Conservation (phyloP, 1,140 invertebrate species). For the Aporrectodea caliginosa region DNA sequence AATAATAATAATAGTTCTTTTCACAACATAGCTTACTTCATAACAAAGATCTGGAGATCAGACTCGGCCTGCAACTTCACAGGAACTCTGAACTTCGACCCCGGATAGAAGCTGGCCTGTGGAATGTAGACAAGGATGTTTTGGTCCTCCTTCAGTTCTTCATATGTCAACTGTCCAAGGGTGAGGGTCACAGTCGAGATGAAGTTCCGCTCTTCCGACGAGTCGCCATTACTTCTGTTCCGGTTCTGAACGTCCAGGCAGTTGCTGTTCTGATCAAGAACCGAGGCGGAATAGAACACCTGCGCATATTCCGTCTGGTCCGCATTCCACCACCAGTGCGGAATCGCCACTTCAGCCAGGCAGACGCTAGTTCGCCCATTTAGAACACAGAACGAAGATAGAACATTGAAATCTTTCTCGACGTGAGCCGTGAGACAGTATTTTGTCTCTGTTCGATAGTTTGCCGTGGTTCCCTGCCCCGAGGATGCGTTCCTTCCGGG, state of each 20-base stretch:
- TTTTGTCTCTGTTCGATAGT: conserved; percentile 50
- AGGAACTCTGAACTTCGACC: conserved; percentile 79
- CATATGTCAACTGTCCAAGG: conserved; percentile 72
- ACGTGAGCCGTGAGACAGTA: conserved; percentile 52
- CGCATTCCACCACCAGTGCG: conserved; percentile 71
- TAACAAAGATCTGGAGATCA: conserved; percentile 69
- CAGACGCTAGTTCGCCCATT: conserved; percentile 85
- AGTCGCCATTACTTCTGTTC: conserved; percentile 65
- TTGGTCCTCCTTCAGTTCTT: conserved; percentile 74
- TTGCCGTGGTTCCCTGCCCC: conserved; percentile 24
- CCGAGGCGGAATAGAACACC: conserved; percentile 30
- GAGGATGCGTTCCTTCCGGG: conserved; percentile 36
- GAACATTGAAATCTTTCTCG: conserved; percentile 49
- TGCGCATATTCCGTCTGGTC: conserved; percentile 53
- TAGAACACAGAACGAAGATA: conserved; percentile 78
- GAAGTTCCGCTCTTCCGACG: conserved; percentile 39
- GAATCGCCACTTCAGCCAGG: conserved; percentile 72
- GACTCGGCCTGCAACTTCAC: conserved; percentile 70
- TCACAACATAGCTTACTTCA: conserved; percentile 64
- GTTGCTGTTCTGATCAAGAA: conserved; percentile 13
- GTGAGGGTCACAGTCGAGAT: conserved; percentile 63
- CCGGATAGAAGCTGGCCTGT: conserved; percentile 76
- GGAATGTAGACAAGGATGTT: conserved; percentile 78
- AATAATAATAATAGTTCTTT: background rate
- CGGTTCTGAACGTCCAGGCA: conserved; percentile 5